Base-by-base conservation (phyloP, 2,113 vertebrate species). In the Malurus alboscapulatus region DNA sequence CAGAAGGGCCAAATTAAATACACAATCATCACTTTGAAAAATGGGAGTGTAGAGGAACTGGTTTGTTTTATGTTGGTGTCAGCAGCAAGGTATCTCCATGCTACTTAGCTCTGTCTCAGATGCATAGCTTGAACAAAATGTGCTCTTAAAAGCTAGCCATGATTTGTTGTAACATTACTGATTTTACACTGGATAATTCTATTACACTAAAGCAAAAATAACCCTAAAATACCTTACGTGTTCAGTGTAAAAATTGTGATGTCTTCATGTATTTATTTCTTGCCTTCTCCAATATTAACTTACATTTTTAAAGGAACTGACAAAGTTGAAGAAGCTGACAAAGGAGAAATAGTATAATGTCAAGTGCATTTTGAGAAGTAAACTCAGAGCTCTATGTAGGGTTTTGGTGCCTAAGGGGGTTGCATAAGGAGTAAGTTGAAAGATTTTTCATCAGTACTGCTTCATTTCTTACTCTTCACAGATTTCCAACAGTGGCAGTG, bases 401-500 rank as follows among this genome's bases (percentile, higher is more conserved):
- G 9, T 55, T 88, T 73, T 69, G 13, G 58, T 94, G 73, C 29
- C 59, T 62, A 45, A 42, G 44, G 14, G 19, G 57, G 8, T 47
- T 94, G 21, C 4, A 11, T 62, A 79, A 84, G 26, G 17, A 66
- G 29, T 48, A 65, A 68, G 9, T 14, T 45, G 16, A 73, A 42
- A 83, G 38, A 71, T 76, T 92, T 81, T 95, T 71, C n/a, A 55
- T 88, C 20, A 61, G 2, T 88, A 59, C 38, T 69, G 18, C 40
- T 83, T 87, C 5, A 9, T 95, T 90, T 88, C 53, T 90, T 94
- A 65, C 74, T 81, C 95, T 93, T 79, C 58, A 48, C 97, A 98
- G 98, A 86, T 98, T 98, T 94, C 98, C 98, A 27, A 98, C 98
- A 29, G 98, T 99, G 94, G 98, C 98, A 7, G 98, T 99, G 47